Percentiles rank a stretch among this genome's conserved stretches.
These are phyloP conservation scores for Tenualosa thibaudeaui DNA, from an alignment of 2,797 vertebrate species.

Conservation along the genomic window DNA sequence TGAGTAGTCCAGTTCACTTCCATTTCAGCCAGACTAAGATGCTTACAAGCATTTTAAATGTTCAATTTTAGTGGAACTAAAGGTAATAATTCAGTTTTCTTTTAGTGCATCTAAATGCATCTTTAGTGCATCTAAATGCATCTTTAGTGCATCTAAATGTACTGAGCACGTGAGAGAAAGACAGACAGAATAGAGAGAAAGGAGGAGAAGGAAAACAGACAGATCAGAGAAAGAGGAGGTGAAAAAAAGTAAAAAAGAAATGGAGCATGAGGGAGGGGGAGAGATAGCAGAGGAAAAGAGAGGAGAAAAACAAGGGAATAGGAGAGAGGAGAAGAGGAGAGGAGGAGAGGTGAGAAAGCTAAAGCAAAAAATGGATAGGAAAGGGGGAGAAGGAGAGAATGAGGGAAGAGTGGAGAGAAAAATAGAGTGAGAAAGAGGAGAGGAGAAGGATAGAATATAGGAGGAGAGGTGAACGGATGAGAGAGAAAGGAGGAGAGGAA, in stretches of 20 bases:
- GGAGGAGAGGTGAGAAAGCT: background rate
- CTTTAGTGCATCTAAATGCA: background rate
- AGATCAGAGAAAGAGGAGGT: background rate
- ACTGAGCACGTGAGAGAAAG: background rate
- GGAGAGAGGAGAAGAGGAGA: background rate
- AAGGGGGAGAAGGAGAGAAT: background rate
- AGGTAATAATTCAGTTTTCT: no score
- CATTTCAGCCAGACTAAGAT: no score
- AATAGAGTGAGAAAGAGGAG: background rate
- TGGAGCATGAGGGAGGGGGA: background rate
- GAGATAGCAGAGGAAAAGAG: background rate
- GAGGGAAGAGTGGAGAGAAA: no score
- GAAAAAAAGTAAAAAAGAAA: background rate
- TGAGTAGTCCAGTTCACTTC: no score
- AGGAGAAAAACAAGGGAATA: background rate
- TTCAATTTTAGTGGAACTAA: no score
- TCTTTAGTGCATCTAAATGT: background rate
- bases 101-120: no score
- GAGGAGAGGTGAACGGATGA: no score
- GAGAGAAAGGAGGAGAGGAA: no score
- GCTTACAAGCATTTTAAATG: no score
- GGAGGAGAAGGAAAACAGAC: background rate
- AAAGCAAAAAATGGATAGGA: background rate
- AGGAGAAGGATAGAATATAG: no score
- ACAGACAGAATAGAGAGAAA: background rate